Conservation (phyloP, 2,113 vertebrate genomes). For the Thalassarche chlororhynchos region DNA sequence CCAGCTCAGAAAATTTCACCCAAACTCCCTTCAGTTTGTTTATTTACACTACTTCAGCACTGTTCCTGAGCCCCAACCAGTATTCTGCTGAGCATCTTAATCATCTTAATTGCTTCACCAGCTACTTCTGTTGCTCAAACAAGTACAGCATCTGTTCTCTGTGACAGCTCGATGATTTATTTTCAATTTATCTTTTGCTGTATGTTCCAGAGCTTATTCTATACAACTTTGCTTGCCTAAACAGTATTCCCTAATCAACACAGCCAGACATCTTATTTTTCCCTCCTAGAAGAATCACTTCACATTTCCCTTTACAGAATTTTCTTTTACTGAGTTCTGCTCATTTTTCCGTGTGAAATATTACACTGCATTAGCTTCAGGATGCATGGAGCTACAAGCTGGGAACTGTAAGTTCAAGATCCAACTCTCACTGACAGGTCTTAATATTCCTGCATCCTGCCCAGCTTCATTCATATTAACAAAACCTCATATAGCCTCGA, state of each 20-base stretch:
- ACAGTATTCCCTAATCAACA: not conserved
- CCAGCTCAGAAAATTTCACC: not conserved
- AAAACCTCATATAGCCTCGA: not conserved
- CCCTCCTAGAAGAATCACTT: not conserved
- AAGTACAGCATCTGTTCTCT: not conserved
- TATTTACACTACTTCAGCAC: not conserved
- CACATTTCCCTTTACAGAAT: not conserved
- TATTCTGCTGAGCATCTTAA: not conserved
- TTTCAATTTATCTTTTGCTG: not conserved
- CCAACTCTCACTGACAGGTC: not conserved
- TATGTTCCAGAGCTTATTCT: not conserved
- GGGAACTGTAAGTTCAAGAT: not conserved
- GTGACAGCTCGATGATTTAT: not conserved
- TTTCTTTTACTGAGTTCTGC: not conserved
- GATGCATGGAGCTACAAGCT: not conserved
- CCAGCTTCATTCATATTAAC: not conserved
- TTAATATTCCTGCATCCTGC: not conserved
- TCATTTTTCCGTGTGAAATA: not conserved
- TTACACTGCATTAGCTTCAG: not conserved
- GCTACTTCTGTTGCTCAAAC: conserved; percentile 3
- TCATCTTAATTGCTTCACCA: not conserved
- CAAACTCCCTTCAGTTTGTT: not conserved
- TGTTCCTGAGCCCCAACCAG: not conserved
- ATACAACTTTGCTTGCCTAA: not conserved
- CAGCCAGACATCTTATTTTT: not conserved